Evolutionary conservation across 1,140 invertebrate genomes (phyloP).

Genomic region (Drosophila nebulosa): DNA sequence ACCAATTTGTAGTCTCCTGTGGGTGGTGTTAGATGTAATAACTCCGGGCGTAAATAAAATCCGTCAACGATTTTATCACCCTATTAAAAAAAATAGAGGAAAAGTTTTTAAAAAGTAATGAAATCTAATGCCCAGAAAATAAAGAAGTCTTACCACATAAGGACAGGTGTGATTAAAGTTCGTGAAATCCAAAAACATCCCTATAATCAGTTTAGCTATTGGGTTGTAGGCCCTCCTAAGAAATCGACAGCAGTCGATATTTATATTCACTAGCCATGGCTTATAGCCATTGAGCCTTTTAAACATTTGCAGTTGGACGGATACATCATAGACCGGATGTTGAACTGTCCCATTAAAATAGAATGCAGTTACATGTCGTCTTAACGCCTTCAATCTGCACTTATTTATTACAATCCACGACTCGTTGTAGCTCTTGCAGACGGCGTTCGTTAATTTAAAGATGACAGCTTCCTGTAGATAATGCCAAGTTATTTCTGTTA

Average conservation of each 20-base stretch:
- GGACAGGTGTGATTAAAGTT: conserved; percentile 5
- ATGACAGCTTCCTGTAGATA: background rate
- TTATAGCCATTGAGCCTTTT: background rate
- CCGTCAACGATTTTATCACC: background rate
- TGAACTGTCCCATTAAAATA: background rate
- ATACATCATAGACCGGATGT: background rate
- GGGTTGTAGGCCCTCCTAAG: background rate
- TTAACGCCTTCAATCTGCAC: background rate
- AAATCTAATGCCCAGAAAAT: too few relatives aligned
- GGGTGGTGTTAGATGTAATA: background rate
- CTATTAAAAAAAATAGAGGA: background rate
- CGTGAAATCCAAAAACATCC: background rate
- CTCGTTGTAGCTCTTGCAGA: background rate
- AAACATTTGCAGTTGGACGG: background rate
- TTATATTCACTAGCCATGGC: background rate
- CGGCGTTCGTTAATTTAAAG: background rate
- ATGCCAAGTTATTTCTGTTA: too few relatives aligned
- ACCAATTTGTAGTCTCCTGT: background rate
- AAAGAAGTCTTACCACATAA: background rate
- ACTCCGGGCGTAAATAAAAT: background rate
- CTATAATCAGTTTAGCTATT: background rate
- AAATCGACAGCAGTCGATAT: background rate
- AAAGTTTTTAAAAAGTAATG: background rate
- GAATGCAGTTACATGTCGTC: background rate
- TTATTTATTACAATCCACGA: background rate